Evolutionary conservation across 2,797 vertebrate species (phyloP).

Genomic region (Danio tinwini): DNA sequence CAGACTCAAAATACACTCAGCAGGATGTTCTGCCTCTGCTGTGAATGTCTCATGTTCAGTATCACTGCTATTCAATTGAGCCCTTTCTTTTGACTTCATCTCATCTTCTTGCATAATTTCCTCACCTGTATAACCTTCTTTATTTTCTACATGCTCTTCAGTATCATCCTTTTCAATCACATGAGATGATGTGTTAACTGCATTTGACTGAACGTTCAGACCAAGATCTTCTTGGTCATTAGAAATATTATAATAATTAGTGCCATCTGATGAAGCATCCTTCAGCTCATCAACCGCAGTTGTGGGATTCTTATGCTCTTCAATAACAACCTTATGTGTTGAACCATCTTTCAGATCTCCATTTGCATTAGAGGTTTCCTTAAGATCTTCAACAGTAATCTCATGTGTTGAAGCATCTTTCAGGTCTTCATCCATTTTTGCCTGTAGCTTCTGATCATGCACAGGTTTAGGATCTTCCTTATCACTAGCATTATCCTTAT

Average conservation of each 20-base stretch:
- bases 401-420: too few species aligned
- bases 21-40: neutral
- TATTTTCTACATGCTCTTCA: neutral
- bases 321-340: neutral
- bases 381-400: too few species aligned
- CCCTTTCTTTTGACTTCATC: constrained; percentile 4
- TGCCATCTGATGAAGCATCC: neutral
- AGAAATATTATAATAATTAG: neutral
- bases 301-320: neutral
- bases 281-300: constrained; percentile 4
- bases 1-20: neutral
- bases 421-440: neutral
- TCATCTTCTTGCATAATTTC: constrained; percentile 16
- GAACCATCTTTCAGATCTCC: constrained; percentile 6
- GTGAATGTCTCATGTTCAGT: neutral
- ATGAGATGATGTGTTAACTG: neutral
- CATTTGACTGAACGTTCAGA: neutral
- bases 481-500: neutral
- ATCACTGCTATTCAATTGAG: neutral
- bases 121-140: neutral
- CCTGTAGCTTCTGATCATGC: constrained; percentile 26
- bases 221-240: neutral
- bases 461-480: neutral
- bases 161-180: neutral
- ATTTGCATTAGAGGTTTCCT: constrained; percentile 19